Evolutionary conservation across 2,888 invertebrate genomes (phyloP), one percentile per base, ranked within the genome.

Genomic region (Pseudanteris insignis): DNA sequence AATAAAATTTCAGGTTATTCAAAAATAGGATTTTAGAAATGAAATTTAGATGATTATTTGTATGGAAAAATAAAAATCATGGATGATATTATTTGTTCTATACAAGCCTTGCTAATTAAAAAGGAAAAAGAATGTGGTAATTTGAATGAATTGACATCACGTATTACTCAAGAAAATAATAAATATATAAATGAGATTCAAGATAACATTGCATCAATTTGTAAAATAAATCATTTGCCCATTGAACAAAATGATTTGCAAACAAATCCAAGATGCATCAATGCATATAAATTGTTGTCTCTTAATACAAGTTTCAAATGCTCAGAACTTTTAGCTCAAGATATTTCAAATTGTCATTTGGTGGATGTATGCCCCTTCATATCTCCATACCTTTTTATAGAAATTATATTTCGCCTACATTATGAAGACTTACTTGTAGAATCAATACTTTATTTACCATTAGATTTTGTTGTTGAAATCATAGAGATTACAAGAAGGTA

Each of bases 331-430:
- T 54, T 79, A 2, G 50, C 58, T 1, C 74, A 78, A 33, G 78
- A 79, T 36, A 37, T 67, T n/a, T 25, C 44, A 0, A 66, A 65
- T 40, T 75, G 74, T n/a, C 70, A 74, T 41, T 58, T 78, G 13
- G 76, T 75, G 0, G 72, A 74, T 28, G 71, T 74, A 63, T 76
- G 72, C 48, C 74, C 77, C 7, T 61, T 74, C 8, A 28, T 78
- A 6, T 78, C 79, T 2, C 70, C 73, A 0, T 78, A 75, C 48
- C 57, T 79, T 2, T 65, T 79, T 1, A 47, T 73, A 2, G 73
- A 77, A 63, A 70, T 79, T 34, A 7, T 75, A 0, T 77, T 73
- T 72, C 51, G 44, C 2, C 33, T 78, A 0, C 50, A 69, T 2
- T 79, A 69, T 12, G 78, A 79, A 2, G 63, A 67, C 3, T 60